Conservation (phyloP, 2,113 vertebrate genomes). For the Hippocampus mohnikei region DNA sequence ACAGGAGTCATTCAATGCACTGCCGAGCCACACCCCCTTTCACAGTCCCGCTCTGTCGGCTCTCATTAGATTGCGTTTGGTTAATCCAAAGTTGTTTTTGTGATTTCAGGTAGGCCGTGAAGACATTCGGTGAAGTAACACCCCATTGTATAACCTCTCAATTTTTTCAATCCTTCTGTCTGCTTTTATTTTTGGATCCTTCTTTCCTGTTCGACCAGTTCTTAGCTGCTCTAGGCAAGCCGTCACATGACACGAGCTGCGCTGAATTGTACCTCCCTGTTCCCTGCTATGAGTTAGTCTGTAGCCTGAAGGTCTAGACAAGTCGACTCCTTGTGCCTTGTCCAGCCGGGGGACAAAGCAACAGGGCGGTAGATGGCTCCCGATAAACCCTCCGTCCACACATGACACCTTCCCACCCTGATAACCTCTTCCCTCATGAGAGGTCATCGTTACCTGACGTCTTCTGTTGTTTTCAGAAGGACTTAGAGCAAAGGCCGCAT, state of each 20-base stretch:
- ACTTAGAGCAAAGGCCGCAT: constrained; percentile 9
- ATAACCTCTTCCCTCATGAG: constrained; percentile 1
- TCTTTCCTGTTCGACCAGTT: constrained; percentile 26
- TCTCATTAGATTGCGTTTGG: neutral
- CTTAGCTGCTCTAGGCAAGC: constrained; percentile 9
- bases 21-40: neutral
- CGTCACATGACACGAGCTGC: constrained; percentile 7
- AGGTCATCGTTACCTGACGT: constrained; percentile 1
- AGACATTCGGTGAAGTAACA: neutral
- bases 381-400: constrained; percentile 29
- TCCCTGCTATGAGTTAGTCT: constrained; percentile 32
- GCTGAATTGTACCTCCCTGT: constrained; percentile 27
- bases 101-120: neutral
- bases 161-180: constrained; percentile 11
- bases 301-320: constrained; percentile 53
- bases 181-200: neutral
- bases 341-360: constrained; percentile 12
- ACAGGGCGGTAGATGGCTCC: constrained; percentile 11
- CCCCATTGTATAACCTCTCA: constrained; percentile 6
- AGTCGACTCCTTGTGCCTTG: constrained; percentile 39
- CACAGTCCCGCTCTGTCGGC: neutral
- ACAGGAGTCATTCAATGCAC: no score
- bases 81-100: neutral
- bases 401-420: constrained; percentile 19
- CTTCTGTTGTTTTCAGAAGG: constrained; percentile 2